Evolutionary conservation across 1,140 invertebrate genomes (phyloP), one percentile per base, ranked within the genome.

Genomic region (Neodiprion fabricii): DNA sequence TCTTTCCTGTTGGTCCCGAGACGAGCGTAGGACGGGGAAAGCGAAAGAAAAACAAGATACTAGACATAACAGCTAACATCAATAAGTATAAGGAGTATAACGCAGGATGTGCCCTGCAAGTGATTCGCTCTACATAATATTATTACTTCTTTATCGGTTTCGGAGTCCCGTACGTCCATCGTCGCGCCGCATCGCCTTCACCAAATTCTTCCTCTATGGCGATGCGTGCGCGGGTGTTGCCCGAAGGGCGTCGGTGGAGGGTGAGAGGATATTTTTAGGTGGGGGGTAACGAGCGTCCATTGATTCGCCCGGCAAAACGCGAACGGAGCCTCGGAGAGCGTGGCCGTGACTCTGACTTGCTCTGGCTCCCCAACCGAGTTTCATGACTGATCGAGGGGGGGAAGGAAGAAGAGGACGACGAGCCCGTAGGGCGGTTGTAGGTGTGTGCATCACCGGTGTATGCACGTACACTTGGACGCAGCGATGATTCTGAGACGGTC

Each of bases 251-350:
- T 40, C 28, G 28, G 28, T 3, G 53, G 11, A 61, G 53, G 53
- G 53, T 61, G 53, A 61, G 53, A 40, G 28, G 28, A 61, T 14
- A 14, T 61, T 61, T 61, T 12, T 61, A 61, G 28, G 53, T 61
- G 53, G 53, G 53, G 53, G 53, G 53, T 61, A 61, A 61, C 53
- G 53, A 61, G 53, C 53, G 53, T 61, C 53, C 53, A 61, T 61
- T 61, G 53, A 61, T 61, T 61, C 53, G n/a, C 53, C 5, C 9
- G 53, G 11, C 53, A 12, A 12, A 12, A 61, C 53, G 11, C 53
- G 11, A 61, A 14, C 11, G 53, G 53, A 61, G 11, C 28, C 2
- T 1, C 53, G 53, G 53, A 61, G 53, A 61, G 8, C 53, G 53
- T 61, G 53, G 53, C 53, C 53, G 53, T 61, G 53, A 61, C 53